These are phyloP conservation scores for Uloborus plumipes DNA, from an alignment of 2,888 invertebrate genomes.

Conservation along the genomic window DNA sequence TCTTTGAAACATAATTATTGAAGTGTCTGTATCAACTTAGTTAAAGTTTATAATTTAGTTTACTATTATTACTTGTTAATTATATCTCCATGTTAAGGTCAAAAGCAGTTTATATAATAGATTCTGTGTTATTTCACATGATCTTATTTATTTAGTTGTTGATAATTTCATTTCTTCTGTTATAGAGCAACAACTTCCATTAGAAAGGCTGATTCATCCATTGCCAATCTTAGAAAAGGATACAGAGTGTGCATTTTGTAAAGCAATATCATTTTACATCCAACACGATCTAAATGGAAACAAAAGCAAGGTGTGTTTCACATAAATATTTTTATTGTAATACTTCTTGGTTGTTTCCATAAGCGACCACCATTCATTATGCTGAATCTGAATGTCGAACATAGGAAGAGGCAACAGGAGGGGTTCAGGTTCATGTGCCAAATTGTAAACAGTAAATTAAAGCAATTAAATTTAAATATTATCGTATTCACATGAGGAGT, in stretches of 20 bases:
- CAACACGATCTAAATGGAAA: conserved; percentile 38
- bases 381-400: too few relatives aligned
- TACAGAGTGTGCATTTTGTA: conserved; percentile 55
- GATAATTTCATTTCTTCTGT: conserved; percentile 6
- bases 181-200: conserved; percentile 31
- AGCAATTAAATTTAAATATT: too few relatives aligned
- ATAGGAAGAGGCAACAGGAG: too few relatives aligned
- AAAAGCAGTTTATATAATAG: background rate
- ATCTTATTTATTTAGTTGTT: background rate
- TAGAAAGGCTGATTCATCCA: conserved; percentile 34
- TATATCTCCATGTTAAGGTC: background rate
- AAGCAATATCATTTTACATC: conserved; percentile 48
- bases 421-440: too few relatives aligned
- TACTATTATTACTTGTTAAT: background rate
- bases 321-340: too few relatives aligned
- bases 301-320: conserved; percentile 30
- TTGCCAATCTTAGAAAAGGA: conserved; percentile 34
- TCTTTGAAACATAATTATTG: too few relatives aligned
- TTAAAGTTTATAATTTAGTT: background rate
- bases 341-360: too few relatives aligned
- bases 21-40: too few relatives aligned
- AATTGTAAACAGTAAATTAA: too few relatives aligned
- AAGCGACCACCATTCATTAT: too few relatives aligned
- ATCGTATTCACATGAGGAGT: too few relatives aligned
- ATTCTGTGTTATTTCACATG: background rate